Base-by-base conservation (phyloP, 2,888 invertebrate genomes). In the Rambutsinella grinnellia region DNA sequence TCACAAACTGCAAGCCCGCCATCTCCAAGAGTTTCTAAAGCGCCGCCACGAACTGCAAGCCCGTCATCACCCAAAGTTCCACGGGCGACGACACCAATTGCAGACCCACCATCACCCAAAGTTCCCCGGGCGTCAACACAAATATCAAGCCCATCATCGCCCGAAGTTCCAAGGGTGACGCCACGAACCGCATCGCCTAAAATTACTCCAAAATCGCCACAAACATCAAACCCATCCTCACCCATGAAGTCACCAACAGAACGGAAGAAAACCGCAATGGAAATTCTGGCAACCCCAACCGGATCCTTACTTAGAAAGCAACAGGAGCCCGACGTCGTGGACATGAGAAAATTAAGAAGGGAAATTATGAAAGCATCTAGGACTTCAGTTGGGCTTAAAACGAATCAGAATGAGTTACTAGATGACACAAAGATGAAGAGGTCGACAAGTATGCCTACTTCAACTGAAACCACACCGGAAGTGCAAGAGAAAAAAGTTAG, bases 331-430 rank as follows among this genome's bases (percentile, higher is more conserved):
- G 76, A 68, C n/a, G 75, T 74, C 1, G 49, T 51, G 28, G 71
- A 75, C 2, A 53, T 79, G 27, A 53, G 63, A 15, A 77, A 66
- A 51, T 26, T 82, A 17, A 65, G 79, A 13, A 28, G 79, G 2
- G 62, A 61, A 13, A 78, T 82, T 65, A 53, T 79, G 5, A 65
- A 79, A 15, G 79, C 63, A 3, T 65, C 81, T 1, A 57, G 82
- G 24, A 70, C 78, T 10, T 53, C 78, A 10, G 69, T 53, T 44
- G 81, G 80, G 19, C 63, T 76, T 0, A 76, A 79, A 28, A 27
- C 23, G 13, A 51, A 61, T 24, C 54, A 56, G 8, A 44, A 57
- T 15, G 57, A 44, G 6, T 36, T 60, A 13, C 17, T 60, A n/a
- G 1, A 69, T 10, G 60, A 60, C 15, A 19, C 69, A 17, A 61